Percentiles rank a stretch among this genome's conserved stretches.
These are phyloP conservation scores for Cinclus cinclus DNA, from an alignment of 2,113 vertebrate genomes.

Conservation along the genomic window DNA sequence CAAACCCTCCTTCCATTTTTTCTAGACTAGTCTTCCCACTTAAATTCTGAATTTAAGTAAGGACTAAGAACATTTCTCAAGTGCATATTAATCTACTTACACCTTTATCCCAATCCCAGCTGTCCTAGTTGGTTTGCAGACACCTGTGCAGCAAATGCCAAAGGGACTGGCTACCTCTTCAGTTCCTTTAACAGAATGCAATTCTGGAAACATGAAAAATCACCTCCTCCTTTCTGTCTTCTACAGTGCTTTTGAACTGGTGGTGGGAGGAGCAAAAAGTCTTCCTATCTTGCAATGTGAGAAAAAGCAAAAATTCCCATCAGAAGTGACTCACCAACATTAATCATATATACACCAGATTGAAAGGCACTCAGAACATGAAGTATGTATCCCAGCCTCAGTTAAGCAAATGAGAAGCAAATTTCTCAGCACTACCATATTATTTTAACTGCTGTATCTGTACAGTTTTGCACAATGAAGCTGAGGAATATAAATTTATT, in stretches of 20 bases:
- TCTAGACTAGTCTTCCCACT: not conserved
- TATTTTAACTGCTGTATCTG: slow-evolving; percentile 3
- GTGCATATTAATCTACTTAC: slow-evolving; percentile 3
- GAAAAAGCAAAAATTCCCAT: slow-evolving; percentile 38
- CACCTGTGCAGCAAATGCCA: not conserved
- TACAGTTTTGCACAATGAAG: not conserved
- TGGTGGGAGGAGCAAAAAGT: slow-evolving; percentile 45
- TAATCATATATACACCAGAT: slow-evolving; percentile 56
- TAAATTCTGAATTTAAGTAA: not conserved
- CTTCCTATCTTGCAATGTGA: not conserved
- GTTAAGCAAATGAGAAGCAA: slow-evolving; percentile 36
- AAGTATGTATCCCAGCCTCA: not conserved
- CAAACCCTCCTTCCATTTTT: not conserved
- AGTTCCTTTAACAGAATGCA: not conserved
- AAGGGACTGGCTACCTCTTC: not conserved
- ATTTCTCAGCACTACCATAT: not conserved
- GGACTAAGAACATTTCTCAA: not conserved
- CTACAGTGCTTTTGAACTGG: not conserved
- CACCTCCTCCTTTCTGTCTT: not conserved
- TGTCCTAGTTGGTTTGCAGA: not conserved
- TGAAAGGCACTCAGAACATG: slow-evolving; percentile 32
- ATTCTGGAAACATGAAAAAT: not conserved
- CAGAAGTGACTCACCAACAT: slow-evolving; percentile 53
- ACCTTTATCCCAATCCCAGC: not conserved
- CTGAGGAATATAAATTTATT: slow-evolving; percentile 5